These are phyloP conservation scores for Mormyrus proboscirostris DNA, from an alignment of 2,797 vertebrate species.

Conservation along the genomic window DNA sequence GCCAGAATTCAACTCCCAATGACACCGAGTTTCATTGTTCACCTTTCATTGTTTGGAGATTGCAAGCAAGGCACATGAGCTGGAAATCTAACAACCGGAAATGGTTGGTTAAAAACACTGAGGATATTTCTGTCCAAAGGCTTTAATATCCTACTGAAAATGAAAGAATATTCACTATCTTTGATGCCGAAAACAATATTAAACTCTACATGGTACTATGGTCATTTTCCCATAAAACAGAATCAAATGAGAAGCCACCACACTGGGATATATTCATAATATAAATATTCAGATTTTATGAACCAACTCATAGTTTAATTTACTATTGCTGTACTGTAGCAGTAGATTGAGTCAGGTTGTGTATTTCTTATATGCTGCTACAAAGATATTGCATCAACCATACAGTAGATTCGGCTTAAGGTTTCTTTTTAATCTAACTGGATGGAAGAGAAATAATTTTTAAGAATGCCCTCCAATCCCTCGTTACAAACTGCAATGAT, in stretches of 20 bases:
- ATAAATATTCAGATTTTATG: background rate
- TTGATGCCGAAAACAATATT: background rate
- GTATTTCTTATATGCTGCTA: background rate
- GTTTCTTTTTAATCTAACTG: background rate
- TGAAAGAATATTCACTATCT: background rate
- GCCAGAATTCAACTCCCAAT: background rate
- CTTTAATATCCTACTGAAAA: background rate
- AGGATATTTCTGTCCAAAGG: background rate
- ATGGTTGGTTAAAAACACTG: background rate
- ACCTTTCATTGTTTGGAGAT: background rate
- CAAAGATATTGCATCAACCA: background rate
- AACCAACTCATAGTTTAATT: background rate
- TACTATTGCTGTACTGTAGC: background rate
- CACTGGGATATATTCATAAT: background rate
- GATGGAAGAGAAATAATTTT: background rate
- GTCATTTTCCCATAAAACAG: background rate
- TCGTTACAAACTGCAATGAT: conserved; percentile 63
- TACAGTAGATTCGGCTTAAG: background rate
- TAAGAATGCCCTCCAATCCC: conserved; percentile 18
- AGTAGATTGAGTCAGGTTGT: background rate
- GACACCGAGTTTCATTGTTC: background rate
- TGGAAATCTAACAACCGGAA: background rate
- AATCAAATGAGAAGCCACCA: background rate
- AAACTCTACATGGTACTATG: background rate
- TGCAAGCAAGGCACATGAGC: background rate